Evolutionary conservation across 1,140 invertebrate species (phyloP).

Genomic region (Ephestia elutella): DNA sequence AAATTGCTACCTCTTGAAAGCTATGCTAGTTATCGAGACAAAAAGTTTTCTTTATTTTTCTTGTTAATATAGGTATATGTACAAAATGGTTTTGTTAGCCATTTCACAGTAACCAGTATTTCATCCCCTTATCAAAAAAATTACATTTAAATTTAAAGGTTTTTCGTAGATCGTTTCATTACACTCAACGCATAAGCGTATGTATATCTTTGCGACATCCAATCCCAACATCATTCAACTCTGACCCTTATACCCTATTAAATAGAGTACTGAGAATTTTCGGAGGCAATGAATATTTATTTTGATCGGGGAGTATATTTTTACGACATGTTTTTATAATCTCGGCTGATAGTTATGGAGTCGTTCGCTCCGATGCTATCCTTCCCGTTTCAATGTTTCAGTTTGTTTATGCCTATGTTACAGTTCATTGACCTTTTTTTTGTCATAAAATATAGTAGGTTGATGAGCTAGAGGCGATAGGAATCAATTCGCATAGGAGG

Average conservation of each 20-base stretch:
- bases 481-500: no score
- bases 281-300: neutral
- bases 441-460: no score
- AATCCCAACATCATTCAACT: neutral
- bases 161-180: neutral
- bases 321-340: constrained; percentile 11
- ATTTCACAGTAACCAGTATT: neutral
- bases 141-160: constrained; percentile 8
- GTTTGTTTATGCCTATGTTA: neutral
- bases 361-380: neutral
- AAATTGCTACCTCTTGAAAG: no score
- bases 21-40: no score
- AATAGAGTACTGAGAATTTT: neutral
- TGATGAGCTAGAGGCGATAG: no score
- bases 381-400: neutral
- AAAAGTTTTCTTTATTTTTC: no score
- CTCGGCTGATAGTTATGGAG: constrained; percentile 1
- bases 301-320: constrained; percentile 4
- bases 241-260: neutral
- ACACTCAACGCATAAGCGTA: neutral
- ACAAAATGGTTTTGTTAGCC: no score
- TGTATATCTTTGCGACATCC: neutral
- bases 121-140: constrained; percentile 4
- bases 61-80: no score
- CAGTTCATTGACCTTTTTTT: no score